Evolutionary conservation across 2,113 vertebrate species (phyloP), one percentile per base, ranked within the genome.

Genomic region (Macheiramphus alcinus): DNA sequence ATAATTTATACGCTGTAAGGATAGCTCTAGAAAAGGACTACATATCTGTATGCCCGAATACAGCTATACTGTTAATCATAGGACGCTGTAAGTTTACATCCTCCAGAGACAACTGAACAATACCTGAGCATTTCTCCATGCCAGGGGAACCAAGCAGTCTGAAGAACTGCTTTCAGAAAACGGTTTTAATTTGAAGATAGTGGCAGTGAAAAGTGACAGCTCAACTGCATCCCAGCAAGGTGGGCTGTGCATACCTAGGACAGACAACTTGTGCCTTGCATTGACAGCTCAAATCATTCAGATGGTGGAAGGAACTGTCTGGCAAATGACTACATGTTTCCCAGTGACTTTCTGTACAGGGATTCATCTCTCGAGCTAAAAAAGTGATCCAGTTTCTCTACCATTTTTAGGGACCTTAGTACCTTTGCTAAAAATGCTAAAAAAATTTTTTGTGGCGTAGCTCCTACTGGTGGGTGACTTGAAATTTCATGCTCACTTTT

Each of bases 381-480:
- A 78, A 74, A 42, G 31, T 11, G 34, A 74, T 43, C 45, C 14
- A 5, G 34, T 34, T 80, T 36, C 50, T 71, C 72, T 25, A 34
- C 9, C 36, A 11, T 2, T 9, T 80, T 52, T 14, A 93, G 43
- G 27, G 38, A 63, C 17, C n/a, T 56, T 36, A 27, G 11, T 21
- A 52, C 25, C 59, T 88, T 65, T 22, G 31, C 56, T 47, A 50
- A 93, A 91, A 87, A 43, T 1, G 11, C 22, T 80, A 25, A 4
- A 19, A 7, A 15, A 7, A 2, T 15, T 21, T 38, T 71, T 59
- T 26, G 27, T 31, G 52, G 36, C 0, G 0, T 17, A 79, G n/a
- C 58, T 82, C 14, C 81, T 79, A 43, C 52, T 53, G 29, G 45
- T 81, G 5, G 16, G 32, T 53, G 73, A 50, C 29, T 19, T 25